These are phyloP conservation scores for Dynastes hyllus DNA, from an alignment of 2,888 invertebrate genomes.

Conservation along the genomic window DNA sequence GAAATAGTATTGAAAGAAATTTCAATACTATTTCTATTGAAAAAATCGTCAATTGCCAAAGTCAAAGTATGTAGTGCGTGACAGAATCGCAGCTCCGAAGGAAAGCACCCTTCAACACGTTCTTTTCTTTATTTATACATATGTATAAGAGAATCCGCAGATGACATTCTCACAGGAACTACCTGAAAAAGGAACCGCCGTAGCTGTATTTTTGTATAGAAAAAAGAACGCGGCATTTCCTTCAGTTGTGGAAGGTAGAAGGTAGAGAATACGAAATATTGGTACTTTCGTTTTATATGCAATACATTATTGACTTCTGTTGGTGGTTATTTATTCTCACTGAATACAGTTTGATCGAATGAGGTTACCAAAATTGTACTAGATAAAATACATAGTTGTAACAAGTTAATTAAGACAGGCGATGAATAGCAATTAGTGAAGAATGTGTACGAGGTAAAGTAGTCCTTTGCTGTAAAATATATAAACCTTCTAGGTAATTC, in stretches of 20 bases:
- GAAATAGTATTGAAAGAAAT: background rate
- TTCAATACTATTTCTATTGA: background rate
- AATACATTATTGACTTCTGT: background rate
- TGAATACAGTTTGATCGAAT: background rate
- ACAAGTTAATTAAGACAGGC: background rate
- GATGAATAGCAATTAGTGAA: background rate
- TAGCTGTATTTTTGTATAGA: background rate
- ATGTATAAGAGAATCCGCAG: background rate
- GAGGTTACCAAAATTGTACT: background rate
- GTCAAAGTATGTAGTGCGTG: background rate
- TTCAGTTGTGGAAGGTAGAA: background rate
- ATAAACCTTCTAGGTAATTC: too few relatives aligned
- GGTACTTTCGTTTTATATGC: background rate
- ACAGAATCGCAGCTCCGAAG: background rate
- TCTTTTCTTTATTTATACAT: background rate
- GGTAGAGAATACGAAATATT: background rate
- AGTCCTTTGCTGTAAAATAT: too few relatives aligned
- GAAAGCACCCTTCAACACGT: constrained; percentile 15
- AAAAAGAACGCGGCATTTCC: background rate
- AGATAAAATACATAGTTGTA: background rate
- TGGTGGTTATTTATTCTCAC: background rate
- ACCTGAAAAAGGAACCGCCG: background rate
- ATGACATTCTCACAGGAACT: background rate
- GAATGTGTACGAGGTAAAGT: too few relatives aligned
- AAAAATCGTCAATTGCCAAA: background rate